Evolutionary conservation across 2,888 invertebrate genomes (phyloP), one percentile per base, ranked within the genome.

Genomic region (Nomada goodeniana): DNA sequence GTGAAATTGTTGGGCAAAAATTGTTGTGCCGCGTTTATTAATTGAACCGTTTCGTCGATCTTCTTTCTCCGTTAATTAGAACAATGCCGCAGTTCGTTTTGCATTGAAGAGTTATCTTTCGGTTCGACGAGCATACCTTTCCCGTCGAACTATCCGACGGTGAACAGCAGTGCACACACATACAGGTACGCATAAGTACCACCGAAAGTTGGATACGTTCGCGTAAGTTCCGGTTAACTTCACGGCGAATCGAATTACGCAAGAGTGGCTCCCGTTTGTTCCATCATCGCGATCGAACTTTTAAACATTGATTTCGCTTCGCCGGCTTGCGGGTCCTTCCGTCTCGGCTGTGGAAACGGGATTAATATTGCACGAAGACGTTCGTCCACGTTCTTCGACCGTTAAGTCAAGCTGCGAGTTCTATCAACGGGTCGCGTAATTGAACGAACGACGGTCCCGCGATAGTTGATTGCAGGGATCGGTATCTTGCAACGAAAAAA

Each of bases 151-250:
- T 47, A 13, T 47, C 4, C 15, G 10, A 15, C 2, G 10, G 47
- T 15, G 47, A 47, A 47, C 13, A 11, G 15, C 47, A 11, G 13
- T 47, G 13, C 15, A 15, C 47, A 15, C 47, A 15, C 47, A 3
- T 47, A 47, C 11, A 47, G 7, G 10, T 15, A 47, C 10, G 10
- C 47, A 47, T 15, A 47, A 47, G 47, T 15, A 47, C 47, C 3
- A 47, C 47, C 10, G 3, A 47, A 57, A 23, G 57, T 57, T 57
- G 13, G 57, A 26, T 4, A 23, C 0, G 15, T 15, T 47, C 47
- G 50, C 50, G 63, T 47, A 59, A 55, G 55, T 52, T 47, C 18
- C 36, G 50, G 23, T 68, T 68, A 68, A 78, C 47, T 73, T 67
- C 63, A 61, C 50, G 61, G 9, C 63, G 60, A 72, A 53, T 52